phyloP scores from a whole-genome alignment of 2,888 invertebrate genomes.

The Melangyna quadrimaculata region DNA sequence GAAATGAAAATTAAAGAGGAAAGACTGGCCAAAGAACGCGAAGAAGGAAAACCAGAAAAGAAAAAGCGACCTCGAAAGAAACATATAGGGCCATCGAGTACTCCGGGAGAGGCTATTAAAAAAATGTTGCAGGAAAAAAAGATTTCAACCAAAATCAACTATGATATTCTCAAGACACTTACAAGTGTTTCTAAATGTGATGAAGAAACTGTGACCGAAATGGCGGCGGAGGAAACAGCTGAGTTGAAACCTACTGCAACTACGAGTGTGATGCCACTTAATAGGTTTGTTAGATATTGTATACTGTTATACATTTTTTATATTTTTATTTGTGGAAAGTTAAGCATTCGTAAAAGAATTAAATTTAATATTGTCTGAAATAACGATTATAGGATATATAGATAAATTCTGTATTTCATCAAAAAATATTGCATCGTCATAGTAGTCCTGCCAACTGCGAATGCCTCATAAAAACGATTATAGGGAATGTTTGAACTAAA shows the following conservation, averaged over 20 bases:
- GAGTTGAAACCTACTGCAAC: conserved; percentile 73
- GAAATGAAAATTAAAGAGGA: conserved; percentile 94
- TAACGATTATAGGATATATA: too few relatives aligned
- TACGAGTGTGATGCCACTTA: not conserved
- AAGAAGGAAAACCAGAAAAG: conserved; percentile 93
- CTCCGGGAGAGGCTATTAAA: conserved; percentile 94
- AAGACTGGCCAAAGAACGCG: conserved; percentile 88
- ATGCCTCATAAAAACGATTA: too few relatives aligned
- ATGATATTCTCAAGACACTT: conserved; percentile 95
- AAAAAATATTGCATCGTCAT: too few relatives aligned
- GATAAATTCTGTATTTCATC: too few relatives aligned
- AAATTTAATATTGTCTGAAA: too few relatives aligned
- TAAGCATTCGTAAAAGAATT: too few relatives aligned
- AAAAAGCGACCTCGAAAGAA: conserved; percentile 88
- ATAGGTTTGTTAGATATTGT: not conserved
- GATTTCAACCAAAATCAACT: conserved; percentile 98
- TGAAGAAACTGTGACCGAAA: conserved; percentile 21
- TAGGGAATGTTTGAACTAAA: too few relatives aligned
- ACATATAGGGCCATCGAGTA: conserved; percentile 85
- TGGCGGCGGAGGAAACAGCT: not conserved
- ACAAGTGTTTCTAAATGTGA: conserved; percentile 73
- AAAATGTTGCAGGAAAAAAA: conserved; percentile 98
- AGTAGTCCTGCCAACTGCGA: too few relatives aligned
- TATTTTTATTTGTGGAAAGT: too few relatives aligned
- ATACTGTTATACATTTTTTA: not conserved